These are phyloP conservation scores for Oncopodura yosiiana DNA, from an alignment of 1,140 invertebrate genomes.

Conservation along the genomic window DNA sequence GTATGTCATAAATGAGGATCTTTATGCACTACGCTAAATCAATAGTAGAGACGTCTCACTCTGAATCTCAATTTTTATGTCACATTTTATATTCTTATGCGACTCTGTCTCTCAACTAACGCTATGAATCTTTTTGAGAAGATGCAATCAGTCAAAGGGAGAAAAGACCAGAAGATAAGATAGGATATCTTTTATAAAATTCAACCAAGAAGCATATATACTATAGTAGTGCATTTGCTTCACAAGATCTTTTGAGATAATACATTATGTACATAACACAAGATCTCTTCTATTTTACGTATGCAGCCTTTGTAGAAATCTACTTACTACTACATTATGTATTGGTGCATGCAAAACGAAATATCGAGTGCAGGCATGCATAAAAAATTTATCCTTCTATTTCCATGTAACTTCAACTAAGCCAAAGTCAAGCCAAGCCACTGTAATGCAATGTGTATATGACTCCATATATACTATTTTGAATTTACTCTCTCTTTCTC, in stretches of 20 bases:
- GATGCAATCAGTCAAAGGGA: constrained; percentile 3
- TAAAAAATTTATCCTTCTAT: constrained; percentile 21
- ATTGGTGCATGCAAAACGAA: constrained; percentile 9
- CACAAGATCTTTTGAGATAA: neutral
- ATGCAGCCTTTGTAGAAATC: constrained; percentile 11
- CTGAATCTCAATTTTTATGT: too few species aligned
- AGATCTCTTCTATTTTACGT: neutral
- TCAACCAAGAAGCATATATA: neutral
- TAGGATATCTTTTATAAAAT: constrained; percentile 2
- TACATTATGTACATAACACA: neutral
- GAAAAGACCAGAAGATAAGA: neutral
- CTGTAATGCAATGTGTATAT: too few species aligned
- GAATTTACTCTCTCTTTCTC: too few species aligned
- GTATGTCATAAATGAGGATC: too few species aligned
- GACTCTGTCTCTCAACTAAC: too few species aligned
- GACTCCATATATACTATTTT: too few species aligned
- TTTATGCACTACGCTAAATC: too few species aligned
- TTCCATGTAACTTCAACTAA: constrained; percentile 1
- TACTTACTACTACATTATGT: constrained; percentile 15
- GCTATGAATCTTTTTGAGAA: too few species aligned
- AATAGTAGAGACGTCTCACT: too few species aligned
- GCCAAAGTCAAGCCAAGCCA: neutral
- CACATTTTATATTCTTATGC: too few species aligned
- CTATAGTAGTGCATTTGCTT: neutral
- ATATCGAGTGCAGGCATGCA: constrained; percentile 14